phyloP scores from a whole-genome alignment of 2,113 vertebrate genomes.

The Osmerus mordax region DNA sequence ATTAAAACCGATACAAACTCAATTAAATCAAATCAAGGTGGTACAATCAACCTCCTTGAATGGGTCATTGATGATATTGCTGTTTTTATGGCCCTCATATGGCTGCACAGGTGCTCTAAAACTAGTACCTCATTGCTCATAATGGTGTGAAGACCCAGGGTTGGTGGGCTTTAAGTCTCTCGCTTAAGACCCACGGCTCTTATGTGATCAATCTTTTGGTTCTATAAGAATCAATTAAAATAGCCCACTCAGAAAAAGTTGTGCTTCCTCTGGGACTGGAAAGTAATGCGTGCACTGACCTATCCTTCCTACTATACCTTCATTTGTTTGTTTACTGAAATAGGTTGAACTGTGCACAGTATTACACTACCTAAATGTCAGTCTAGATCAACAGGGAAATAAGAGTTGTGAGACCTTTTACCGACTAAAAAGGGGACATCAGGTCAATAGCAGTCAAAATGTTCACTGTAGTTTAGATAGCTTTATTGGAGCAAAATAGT shows the following conservation, averaged over 20 bases:
- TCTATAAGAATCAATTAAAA: constrained; percentile 71
- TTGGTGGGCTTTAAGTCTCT: constrained; percentile 22
- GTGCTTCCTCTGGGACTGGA: constrained; percentile 48
- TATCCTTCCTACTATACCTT: constrained; percentile 26
- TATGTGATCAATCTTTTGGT: constrained; percentile 61
- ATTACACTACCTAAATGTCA: constrained; percentile 24
- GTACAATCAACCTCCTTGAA: constrained; percentile 33
- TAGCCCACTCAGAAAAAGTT: constrained; percentile 52
- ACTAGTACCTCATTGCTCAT: constrained; percentile 35
- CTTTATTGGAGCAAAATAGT: no score
- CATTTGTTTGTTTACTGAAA: constrained; percentile 46
- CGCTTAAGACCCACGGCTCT: constrained; percentile 52
- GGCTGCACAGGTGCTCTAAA: constrained; percentile 24
- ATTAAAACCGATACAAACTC: constrained; percentile 69
- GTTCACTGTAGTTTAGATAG: no score
- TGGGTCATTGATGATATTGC: constrained; percentile 38
- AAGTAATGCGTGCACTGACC: constrained; percentile 46
- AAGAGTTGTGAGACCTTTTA: no score
- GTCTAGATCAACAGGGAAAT: constrained; percentile 1
- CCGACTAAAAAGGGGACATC: no score
- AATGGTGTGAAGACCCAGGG: constrained; percentile 40
- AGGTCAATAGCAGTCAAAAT: no score
- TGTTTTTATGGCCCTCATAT: constrained; percentile 15
- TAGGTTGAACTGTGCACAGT: constrained; percentile 17
- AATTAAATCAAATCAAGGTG: constrained; percentile 61